Evolutionary conservation across 1,140 invertebrate genomes (phyloP).

Genomic region (Cherax quadricarinatus): DNA sequence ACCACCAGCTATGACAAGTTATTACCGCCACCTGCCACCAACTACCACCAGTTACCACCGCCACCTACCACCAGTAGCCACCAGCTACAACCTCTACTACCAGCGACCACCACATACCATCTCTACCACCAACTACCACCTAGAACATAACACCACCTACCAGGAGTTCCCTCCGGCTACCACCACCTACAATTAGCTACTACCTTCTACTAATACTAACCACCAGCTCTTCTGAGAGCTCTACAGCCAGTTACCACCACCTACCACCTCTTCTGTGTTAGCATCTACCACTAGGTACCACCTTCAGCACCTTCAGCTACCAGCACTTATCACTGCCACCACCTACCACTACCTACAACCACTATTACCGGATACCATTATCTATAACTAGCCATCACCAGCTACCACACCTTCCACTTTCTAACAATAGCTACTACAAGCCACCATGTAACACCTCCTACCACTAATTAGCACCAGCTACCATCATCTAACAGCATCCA

Average conservation of each 20-base stretch:
- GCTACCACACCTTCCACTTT: background rate
- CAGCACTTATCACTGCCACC: too few species aligned
- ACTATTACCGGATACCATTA: background rate
- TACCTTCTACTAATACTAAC: too few species aligned
- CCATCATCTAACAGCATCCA: too few species aligned
- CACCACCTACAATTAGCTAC: too few species aligned
- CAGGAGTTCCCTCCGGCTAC: too few species aligned
- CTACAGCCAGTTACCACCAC: background rate
- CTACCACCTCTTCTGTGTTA: too few species aligned
- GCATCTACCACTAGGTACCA: too few species aligned
- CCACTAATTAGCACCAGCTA: too few species aligned
- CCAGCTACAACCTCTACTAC: background rate
- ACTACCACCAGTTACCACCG: background rate
- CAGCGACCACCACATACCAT: background rate
- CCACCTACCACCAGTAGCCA: background rate
- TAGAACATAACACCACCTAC: too few species aligned
- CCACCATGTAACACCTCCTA: background rate
- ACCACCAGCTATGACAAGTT: background rate
- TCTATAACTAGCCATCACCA: background rate
- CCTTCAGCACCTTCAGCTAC: too few species aligned
- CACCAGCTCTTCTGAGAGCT: too few species aligned
- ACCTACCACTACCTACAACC: background rate
- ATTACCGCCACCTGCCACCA: background rate
- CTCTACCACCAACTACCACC: background rate
- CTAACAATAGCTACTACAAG: background rate